phyloP scores from a whole-genome alignment of 2,888 invertebrate species.

The Orthonychiurus folsomi region DNA sequence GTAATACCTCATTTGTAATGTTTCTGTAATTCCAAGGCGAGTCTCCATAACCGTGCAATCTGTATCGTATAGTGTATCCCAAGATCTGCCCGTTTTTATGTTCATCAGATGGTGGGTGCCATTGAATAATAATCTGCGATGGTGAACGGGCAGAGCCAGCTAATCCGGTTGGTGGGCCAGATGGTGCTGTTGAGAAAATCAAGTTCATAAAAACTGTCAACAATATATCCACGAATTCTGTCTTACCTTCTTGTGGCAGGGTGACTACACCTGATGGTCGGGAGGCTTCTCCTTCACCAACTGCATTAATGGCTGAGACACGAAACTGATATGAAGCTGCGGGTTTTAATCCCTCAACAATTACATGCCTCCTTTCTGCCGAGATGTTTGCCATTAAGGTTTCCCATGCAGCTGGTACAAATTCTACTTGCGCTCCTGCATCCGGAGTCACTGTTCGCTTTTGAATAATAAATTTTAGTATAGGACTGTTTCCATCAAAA shows the following conservation, averaged over 20 bases:
- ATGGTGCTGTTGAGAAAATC: slow-evolving; percentile 63
- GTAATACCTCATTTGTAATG: slow-evolving; percentile 76
- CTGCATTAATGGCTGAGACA: slow-evolving; percentile 91
- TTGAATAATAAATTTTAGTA: slow-evolving; percentile 85
- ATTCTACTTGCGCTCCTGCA: slow-evolving; percentile 26
- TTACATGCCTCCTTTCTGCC: slow-evolving; percentile 64
- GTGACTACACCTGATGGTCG: slow-evolving; percentile 80
- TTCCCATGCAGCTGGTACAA: slow-evolving; percentile 54
- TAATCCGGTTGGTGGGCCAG: slow-evolving; percentile 88
- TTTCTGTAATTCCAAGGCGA: slow-evolving; percentile 87
- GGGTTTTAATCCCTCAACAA: slow-evolving; percentile 78
- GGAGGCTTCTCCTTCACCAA: slow-evolving; percentile 87
- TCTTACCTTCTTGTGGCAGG: slow-evolving; percentile 92
- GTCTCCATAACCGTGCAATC: slow-evolving; percentile 81
- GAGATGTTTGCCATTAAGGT: slow-evolving; percentile 80
- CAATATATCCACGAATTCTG: too few relatives aligned
- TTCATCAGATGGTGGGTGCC: slow-evolving; percentile 91
- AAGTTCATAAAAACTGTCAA: neutral
- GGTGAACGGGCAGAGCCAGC: slow-evolving; percentile 89
- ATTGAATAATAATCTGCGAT: slow-evolving; percentile 91
- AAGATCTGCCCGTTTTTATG: slow-evolving; percentile 89
- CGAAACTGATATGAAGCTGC: slow-evolving; percentile 93
- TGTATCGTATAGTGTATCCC: slow-evolving; percentile 85
- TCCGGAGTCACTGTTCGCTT: slow-evolving; percentile 68
- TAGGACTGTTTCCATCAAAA: slow-evolving; percentile 94